Evolutionary conservation across 2,797 vertebrate species (phyloP).

Genomic region (Macrochelys suwanniensis): DNA sequence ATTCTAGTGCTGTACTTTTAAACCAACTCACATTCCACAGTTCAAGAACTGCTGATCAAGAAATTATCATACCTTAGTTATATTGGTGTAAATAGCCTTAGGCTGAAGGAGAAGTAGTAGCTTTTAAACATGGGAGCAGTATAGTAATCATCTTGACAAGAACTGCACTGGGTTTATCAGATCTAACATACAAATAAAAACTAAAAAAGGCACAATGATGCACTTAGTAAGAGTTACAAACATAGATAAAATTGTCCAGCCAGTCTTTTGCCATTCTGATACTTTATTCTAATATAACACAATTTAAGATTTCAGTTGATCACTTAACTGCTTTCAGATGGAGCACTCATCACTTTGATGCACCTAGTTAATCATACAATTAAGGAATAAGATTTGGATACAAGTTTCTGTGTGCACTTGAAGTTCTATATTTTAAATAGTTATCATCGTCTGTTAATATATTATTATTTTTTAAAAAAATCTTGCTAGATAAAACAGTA

Average conservation of each 20-base stretch:
- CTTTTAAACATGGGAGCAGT: not conserved
- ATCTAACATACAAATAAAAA: not conserved
- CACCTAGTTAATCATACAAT: not conserved
- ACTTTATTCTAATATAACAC: not conserved
- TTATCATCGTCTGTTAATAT: not conserved
- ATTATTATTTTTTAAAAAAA: not conserved
- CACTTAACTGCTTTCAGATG: not conserved
- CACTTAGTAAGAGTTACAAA: not conserved
- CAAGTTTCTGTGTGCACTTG: not conserved
- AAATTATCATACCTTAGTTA: not conserved
- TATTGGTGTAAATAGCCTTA: not conserved
- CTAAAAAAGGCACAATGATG: not conserved
- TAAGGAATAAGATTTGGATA: not conserved
- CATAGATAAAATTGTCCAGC: not conserved
- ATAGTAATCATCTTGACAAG: not conserved
- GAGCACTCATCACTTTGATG: not conserved
- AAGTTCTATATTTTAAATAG: not conserved
- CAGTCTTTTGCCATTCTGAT: not conserved
- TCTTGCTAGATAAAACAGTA: not conserved
- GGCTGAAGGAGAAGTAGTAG: not conserved
- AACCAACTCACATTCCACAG: not conserved
- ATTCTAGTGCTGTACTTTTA: not conserved
- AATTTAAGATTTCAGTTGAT: not conserved
- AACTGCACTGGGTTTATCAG: not conserved
- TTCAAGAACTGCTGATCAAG: not conserved